A percentile compares a stretch with the other conserved stretches of the same genome.
These are phyloP conservation scores for Oceanodroma leucorhoa DNA, from an alignment of 2,797 vertebrate genomes.

Conservation along the genomic window DNA sequence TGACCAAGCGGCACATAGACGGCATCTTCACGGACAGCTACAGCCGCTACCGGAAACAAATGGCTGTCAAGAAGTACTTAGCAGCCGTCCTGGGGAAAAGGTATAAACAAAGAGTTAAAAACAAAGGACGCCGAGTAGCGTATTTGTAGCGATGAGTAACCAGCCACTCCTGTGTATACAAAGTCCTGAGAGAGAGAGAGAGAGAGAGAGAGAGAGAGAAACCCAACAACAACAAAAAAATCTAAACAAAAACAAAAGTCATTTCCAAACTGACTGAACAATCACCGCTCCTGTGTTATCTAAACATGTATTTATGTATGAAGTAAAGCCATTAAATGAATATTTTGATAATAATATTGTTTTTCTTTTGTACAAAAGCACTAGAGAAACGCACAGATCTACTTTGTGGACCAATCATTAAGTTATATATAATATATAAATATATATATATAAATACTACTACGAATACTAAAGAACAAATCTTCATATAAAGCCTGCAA, in stretches of 20 bases:
- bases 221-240: slow-evolving; percentile 41
- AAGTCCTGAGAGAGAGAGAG: slow-evolving; percentile 49
- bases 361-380: slow-evolving; percentile 97
- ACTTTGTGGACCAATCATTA: slow-evolving; percentile 93
- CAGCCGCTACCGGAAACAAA: slow-evolving; percentile 99
- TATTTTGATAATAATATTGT: slow-evolving; percentile 99
- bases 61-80: slow-evolving; percentile 99
- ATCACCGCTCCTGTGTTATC: slow-evolving; percentile 94
- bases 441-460: slow-evolving; percentile 83
- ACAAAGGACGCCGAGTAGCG: slow-evolving; percentile 96
- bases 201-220: background rate
- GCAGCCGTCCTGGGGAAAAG: slow-evolving; percentile 98
- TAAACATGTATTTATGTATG: slow-evolving; percentile 99
- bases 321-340: slow-evolving; percentile 99
- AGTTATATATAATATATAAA: slow-evolving; percentile 82
- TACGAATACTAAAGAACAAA: slow-evolving; percentile 72
- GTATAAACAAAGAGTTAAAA: slow-evolving; percentile 99
- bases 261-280: slow-evolving; percentile 93
- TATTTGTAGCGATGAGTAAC: slow-evolving; percentile 92
- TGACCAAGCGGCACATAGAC: slow-evolving; percentile 96
- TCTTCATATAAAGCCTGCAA: slow-evolving; percentile 82
- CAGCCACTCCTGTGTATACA: slow-evolving; percentile 74
- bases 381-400: slow-evolving; percentile 91
- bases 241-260: slow-evolving; percentile 80
- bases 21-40: slow-evolving; percentile 99